Evolutionary conservation across 1,140 invertebrate genomes (phyloP), one percentile per base, ranked within the genome.

Genomic region (Nixonia krombeini): DNA sequence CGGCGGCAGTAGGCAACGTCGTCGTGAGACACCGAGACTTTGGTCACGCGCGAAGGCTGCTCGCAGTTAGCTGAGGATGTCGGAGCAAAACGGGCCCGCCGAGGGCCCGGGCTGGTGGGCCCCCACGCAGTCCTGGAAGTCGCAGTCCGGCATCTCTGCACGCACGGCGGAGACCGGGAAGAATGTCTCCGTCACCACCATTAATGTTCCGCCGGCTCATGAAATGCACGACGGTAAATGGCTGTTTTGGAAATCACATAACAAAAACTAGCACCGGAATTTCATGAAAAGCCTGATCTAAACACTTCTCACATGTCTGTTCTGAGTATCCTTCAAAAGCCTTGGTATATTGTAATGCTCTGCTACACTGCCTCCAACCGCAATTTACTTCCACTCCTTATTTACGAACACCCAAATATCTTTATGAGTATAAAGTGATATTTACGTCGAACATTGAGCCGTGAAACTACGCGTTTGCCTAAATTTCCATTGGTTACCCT

Each of bases 141-240:
- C 76, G 51, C 80, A 4, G 56, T 68, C 59, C 40, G 71, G 68
- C 35, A 64, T 66, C 47, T 72, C 49, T 31, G 65, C 12, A 44
- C 68, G 83, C 18, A 73, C 72, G 13, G 56, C 76, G 17, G 81
- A 84, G 44, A 58, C 79, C 2, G 83, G 80, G 7, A 85, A 84
- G 40, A 85, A 85, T 53, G 83, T 85, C 7, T 85, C 83, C 17
- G 82, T 85, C 29, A 85, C 83, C 2, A 83, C 83, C 3, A 85
- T 85, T 47, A 85, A 84, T 37, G 83, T 83, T 10, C 76, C 79
- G 35, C 79, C 80, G 15, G 47, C 70, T 33, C 80, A 82, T 44
- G 81, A 84, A 8, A 79, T 85, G 72, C 83, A 84, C 46, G 82
- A 85, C 62, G 81, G 83, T 85, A 79, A 65, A 25, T 33, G 17